Base-by-base conservation (phyloP, 2,797 vertebrate species). In the Siniperca obscura region DNA sequence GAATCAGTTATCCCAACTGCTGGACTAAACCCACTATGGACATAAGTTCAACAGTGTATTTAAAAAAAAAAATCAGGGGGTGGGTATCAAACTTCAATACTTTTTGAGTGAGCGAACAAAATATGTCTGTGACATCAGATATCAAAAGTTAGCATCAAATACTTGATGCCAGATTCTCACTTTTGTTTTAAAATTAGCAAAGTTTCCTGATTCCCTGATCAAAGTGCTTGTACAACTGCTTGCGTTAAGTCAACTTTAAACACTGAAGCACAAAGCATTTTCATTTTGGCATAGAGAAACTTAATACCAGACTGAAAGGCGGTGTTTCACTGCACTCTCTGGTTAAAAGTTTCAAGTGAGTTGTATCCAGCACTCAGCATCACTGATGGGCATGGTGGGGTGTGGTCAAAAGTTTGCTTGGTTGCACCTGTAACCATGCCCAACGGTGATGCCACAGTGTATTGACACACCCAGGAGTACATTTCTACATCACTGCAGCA, bases 1-100 rank as follows among this genome's bases (percentile, higher is more conserved):
- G 44, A 77, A 67, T 59, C 25, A 69, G 12, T 66, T 72, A 50
- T 66, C 11, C 7, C 52, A 40, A 30, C 27, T 53, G 56, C 68
- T 74, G 27, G 52, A 62, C 7, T 40, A 22, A 62, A 46, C 30
- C 9, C 40, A 78, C 38, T 46, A 46, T 21, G 34, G 9, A 68
- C 34, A 52, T 38, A 74, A 17, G 42, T 9, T 34, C 7, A 62
- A 30, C 8, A 5, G 19, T 13, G 36, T 60, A 21, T 48, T 64
- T 14, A 42, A 36, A 64, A 16, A 44, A 70, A 10, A 14, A 34
- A 53, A 44, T 17, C 3, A 19, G n/a, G 16, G 13, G 40, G 12
- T 6, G 46, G 34, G 7, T 10, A n/a, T 75, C 38, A n/a, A n/a
- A 30, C 19, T 25, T 61, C 22, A 62, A 8, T 38, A 19, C 4